phyloP scores from a whole-genome alignment of 35 echinoderm and acorn worm species.

The Lytechinus pictus region DNA sequence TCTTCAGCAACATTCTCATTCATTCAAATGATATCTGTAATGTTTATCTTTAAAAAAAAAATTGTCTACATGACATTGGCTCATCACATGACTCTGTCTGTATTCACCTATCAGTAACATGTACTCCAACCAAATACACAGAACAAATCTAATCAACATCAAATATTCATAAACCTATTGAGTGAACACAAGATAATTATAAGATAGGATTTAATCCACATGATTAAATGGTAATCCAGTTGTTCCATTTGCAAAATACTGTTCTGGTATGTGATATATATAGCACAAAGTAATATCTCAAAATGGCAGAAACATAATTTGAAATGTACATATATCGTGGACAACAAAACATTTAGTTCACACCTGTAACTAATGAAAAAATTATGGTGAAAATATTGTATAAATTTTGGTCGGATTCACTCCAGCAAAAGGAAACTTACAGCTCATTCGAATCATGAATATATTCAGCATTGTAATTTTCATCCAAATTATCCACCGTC shows the following conservation, averaged over 20 bases:
- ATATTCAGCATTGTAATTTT: too few relatives aligned
- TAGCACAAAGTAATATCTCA: too few relatives aligned
- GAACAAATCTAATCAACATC: too few relatives aligned
- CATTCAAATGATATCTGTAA: neutral
- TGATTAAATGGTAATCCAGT: neutral
- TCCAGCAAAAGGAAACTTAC: too few relatives aligned
- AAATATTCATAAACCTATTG: neutral
- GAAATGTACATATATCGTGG: neutral
- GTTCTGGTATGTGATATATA: neutral
- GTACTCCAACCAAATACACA: too few relatives aligned
- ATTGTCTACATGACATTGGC: too few relatives aligned
- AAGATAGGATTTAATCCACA: neutral
- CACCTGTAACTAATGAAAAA: neutral
- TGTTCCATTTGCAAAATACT: neutral
- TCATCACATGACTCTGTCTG: too few relatives aligned
- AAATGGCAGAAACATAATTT: neutral
- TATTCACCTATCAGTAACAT: neutral
- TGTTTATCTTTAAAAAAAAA: neutral
- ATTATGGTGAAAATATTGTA: too few relatives aligned
- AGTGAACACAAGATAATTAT: neutral
- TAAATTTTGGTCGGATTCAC: too few relatives aligned
- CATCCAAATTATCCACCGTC: too few relatives aligned
- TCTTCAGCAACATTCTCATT: neutral
- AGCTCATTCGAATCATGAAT: too few relatives aligned
- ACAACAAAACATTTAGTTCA: neutral